These are phyloP conservation scores for Dryas iulia DNA, from an alignment of 1,140 invertebrate species.

Conservation along the genomic window DNA sequence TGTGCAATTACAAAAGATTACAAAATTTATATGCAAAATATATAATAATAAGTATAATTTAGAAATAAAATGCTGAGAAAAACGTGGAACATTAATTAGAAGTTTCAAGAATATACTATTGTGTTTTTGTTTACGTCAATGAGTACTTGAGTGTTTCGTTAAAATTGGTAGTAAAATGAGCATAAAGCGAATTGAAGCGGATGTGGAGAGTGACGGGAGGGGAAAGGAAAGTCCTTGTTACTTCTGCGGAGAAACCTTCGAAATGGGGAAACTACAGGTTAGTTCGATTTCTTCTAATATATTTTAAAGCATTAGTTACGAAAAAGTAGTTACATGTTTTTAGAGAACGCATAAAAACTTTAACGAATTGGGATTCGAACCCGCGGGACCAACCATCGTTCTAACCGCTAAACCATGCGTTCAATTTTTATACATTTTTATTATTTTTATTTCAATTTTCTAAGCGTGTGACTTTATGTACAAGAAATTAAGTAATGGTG, in stretches of 20 bases:
- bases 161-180: slow-evolving; percentile 55
- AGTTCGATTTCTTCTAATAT: too few relatives aligned
- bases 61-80: neutral
- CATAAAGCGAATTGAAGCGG: slow-evolving; percentile 34
- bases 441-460: too few relatives aligned
- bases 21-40: neutral
- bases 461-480: too few relatives aligned
- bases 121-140: neutral
- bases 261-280: slow-evolving; percentile 81
- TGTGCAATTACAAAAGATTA: neutral
- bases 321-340: too few relatives aligned
- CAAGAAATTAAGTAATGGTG: too few relatives aligned
- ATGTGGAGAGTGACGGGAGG: slow-evolving; percentile 11
- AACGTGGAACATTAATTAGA: neutral
- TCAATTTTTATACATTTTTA: too few relatives aligned
- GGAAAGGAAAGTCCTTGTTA: slow-evolving; percentile 79
- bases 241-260: slow-evolving; percentile 83
- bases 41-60: neutral
- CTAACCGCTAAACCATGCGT: too few relatives aligned
- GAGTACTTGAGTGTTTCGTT: neutral
- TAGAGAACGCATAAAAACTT: too few relatives aligned
- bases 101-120: slow-evolving; percentile 2
- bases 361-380: too few relatives aligned
- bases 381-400: too few relatives aligned
- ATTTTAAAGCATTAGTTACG: too few relatives aligned